Evolutionary conservation across 2,797 vertebrate genomes (phyloP).

Genomic region (Tokudaia muenninki): DNA sequence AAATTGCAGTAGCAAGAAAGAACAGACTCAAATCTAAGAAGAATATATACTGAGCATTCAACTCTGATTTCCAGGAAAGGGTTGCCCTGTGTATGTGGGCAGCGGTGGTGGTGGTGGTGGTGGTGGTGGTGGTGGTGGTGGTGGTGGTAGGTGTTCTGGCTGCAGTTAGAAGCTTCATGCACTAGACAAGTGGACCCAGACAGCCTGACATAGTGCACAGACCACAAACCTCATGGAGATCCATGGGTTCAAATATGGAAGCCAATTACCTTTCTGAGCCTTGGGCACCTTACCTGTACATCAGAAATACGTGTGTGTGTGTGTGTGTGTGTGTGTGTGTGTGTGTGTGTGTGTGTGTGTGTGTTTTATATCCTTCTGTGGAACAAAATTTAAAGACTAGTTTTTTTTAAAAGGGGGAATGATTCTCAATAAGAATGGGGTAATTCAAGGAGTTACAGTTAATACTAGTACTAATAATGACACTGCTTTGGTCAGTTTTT

Average conservation of each 20-base stretch:
- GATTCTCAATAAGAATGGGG: constrained; percentile 3
- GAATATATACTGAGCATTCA: neutral
- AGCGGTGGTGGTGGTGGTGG: no score
- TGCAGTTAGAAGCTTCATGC: neutral
- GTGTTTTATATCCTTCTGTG: neutral
- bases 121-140: no score
- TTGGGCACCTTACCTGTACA: neutral
- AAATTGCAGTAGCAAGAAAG: neutral
- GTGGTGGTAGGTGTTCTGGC: no score
- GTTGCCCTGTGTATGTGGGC: no score
- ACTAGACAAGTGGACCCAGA: neutral
- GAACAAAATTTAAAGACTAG: neutral
- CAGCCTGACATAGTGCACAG: neutral
- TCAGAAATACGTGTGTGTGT: neutral
- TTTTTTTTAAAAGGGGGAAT: neutral
- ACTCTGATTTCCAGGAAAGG: neutral
- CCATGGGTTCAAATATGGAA: neutral
- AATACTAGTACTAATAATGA: constrained; percentile 19
- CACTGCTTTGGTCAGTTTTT: neutral
- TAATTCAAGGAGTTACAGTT: constrained; percentile 31
- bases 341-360: no score
- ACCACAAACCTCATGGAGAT: neutral
- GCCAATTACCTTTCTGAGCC: neutral
- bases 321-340: no score
- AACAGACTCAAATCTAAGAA: constrained; percentile 15